Percentiles rank a stretch among this genome's conserved stretches.
phyloP scores from a whole-genome alignment of 1,140 invertebrate species.

The Zeugodacus cucurbitae region DNA sequence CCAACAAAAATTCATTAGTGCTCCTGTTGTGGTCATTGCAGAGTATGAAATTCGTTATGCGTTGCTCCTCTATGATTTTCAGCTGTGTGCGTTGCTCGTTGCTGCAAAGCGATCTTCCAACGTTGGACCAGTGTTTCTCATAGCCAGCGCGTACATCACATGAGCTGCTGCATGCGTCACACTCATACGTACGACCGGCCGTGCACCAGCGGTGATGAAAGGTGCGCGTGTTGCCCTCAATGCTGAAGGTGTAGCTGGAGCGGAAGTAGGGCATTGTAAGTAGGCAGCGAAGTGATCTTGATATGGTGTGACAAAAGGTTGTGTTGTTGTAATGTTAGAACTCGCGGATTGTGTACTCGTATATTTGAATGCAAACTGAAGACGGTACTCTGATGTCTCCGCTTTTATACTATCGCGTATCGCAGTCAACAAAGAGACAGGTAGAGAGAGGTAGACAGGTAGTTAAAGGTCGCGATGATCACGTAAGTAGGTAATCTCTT shows the following conservation, averaged over 20 bases:
- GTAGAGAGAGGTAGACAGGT: too few relatives aligned
- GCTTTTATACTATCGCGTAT: not conserved
- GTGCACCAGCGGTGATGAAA: constrained; percentile 40
- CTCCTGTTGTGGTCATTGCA: not conserved
- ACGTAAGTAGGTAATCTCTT: too few relatives aligned
- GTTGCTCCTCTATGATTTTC: not conserved
- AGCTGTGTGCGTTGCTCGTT: not conserved
- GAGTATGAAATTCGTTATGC: constrained; percentile 21
- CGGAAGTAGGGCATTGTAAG: not conserved
- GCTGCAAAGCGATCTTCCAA: not conserved
- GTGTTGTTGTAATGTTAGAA: not conserved
- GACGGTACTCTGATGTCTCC: not conserved
- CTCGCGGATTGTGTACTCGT: not conserved
- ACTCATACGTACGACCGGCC: constrained; percentile 16
- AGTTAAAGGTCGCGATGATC: too few relatives aligned
- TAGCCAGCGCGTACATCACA: constrained; percentile 25
- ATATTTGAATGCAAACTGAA: not conserved
- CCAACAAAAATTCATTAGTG: constrained; percentile 32
- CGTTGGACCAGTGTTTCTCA: constrained; percentile 15
- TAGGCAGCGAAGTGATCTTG: not conserved
- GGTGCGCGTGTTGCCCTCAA: not conserved
- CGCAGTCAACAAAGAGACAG: too few relatives aligned
- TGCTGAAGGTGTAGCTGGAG: constrained; percentile 40
- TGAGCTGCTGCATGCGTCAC: constrained; percentile 31
- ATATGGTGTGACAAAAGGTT: not conserved